Evolutionary conservation across 2,888 invertebrate species (phyloP).

Genomic region (Lithophane socia): DNA sequence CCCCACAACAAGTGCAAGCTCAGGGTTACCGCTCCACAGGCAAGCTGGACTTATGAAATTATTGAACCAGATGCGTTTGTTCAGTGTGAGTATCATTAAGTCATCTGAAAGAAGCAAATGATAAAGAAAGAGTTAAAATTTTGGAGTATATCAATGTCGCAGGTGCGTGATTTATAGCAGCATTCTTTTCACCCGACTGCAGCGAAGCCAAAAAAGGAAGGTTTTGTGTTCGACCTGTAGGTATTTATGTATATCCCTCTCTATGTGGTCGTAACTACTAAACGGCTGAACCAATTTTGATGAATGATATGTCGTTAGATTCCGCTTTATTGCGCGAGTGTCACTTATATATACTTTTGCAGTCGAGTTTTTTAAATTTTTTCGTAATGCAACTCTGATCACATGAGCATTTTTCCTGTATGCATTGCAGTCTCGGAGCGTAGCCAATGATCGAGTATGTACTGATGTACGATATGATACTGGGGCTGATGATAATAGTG

Average conservation of each 20-base stretch:
- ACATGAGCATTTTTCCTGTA: background rate
- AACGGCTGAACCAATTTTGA: too few relatives aligned
- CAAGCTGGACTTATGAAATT: constrained; percentile 90
- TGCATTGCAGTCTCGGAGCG: background rate
- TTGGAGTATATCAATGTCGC: background rate
- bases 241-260: too few relatives aligned
- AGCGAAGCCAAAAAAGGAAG: too few relatives aligned
- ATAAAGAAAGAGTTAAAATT: too few relatives aligned
- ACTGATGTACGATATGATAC: too few relatives aligned
- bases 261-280: too few relatives aligned
- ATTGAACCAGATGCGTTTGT: constrained; percentile 84
- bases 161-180: background rate
- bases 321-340: too few relatives aligned
- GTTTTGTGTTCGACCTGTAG: too few relatives aligned
- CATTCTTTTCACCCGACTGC: background rate
- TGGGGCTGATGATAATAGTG: background rate
- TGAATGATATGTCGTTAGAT: too few relatives aligned
- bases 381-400: too few relatives aligned
- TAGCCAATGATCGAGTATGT: background rate
- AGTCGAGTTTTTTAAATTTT: background rate
- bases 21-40: constrained; percentile 87
- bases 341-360: too few relatives aligned
- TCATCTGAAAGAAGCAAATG: constrained; percentile 83
- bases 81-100: constrained; percentile 89
- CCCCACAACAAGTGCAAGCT: constrained; percentile 80